A percentile compares a stretch with the other conserved stretches of the same genome.
Evolutionary conservation across 2,113 vertebrate species (phyloP).

Genomic region (Carollia perspicillata): DNA sequence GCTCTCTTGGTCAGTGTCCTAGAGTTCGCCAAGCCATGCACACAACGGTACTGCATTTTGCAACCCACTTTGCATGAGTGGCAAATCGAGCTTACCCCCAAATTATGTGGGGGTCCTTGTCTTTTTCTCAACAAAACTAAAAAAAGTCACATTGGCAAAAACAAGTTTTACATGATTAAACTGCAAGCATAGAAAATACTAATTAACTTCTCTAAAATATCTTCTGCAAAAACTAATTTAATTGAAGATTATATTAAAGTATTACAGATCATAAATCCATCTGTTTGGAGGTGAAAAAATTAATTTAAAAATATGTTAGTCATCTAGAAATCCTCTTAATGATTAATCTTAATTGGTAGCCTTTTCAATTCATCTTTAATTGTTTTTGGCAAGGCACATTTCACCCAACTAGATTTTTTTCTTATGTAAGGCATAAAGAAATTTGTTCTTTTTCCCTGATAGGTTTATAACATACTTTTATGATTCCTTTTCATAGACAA

Average conservation of each 20-base stretch:
- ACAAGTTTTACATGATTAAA: background rate
- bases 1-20: background rate
- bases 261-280: slow-evolving; percentile 49
- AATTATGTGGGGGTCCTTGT: background rate
- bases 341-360: slow-evolving; percentile 42
- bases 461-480: slow-evolving; percentile 35
- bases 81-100: background rate
- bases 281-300: slow-evolving; percentile 41
- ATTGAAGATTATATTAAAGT: slow-evolving; percentile 56
- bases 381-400: slow-evolving; percentile 56
- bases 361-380: slow-evolving; percentile 57
- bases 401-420: slow-evolving; percentile 44
- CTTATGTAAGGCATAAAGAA: slow-evolving; percentile 27
- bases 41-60: background rate
- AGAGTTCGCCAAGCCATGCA: background rate
- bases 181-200: slow-evolving; percentile 35
- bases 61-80: background rate
- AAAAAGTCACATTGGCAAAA: slow-evolving; percentile 16
- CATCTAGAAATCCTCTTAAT: slow-evolving; percentile 54
- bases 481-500: slow-evolving; percentile 17
- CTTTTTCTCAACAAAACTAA: slow-evolving; percentile 15
- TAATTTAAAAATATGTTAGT: slow-evolving; percentile 52
- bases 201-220: slow-evolving; percentile 50
- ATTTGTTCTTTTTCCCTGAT: background rate
- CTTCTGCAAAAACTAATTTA: slow-evolving; percentile 49